These are phyloP conservation scores for Drosophila robusta DNA, from an alignment of 2,888 invertebrate genomes.

Conservation along the genomic window DNA sequence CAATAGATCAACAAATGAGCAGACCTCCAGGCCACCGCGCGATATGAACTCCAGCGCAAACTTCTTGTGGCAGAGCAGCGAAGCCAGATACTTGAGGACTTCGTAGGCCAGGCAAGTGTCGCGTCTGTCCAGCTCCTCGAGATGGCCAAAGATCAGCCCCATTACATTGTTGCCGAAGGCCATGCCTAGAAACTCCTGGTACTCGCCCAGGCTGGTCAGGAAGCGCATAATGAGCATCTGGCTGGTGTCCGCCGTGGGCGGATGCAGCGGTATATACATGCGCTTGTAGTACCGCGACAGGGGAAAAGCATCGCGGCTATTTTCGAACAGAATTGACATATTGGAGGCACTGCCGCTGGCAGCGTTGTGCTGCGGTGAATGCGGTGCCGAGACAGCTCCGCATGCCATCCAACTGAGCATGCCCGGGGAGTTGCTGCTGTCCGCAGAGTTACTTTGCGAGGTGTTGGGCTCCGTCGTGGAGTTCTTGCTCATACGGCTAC, in stretches of 20 bases:
- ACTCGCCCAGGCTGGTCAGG: slow-evolving; percentile 98
- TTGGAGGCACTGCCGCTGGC: slow-evolving; percentile 76
- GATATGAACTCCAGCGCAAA: slow-evolving; percentile 98
- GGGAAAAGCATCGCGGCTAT: slow-evolving; percentile 82
- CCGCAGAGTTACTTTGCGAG: slow-evolving; percentile 57
- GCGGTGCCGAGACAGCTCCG: slow-evolving; percentile 78
- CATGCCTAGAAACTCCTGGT: slow-evolving; percentile 97
- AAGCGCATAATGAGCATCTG: slow-evolving; percentile 97
- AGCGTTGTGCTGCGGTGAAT: slow-evolving; percentile 81
- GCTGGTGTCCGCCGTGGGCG: slow-evolving; percentile 94
- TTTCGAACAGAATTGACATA: slow-evolving; percentile 83
- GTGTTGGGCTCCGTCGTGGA: slow-evolving; percentile 36
- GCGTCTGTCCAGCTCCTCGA: slow-evolving; percentile 93
- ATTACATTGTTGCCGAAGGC: slow-evolving; percentile 97
- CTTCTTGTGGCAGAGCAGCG: slow-evolving; percentile 98
- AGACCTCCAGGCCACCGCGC: slow-evolving; percentile 92
- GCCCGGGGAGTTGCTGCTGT: slow-evolving; percentile 78
- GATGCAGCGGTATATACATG: slow-evolving; percentile 92
- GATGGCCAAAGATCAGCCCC: slow-evolving; percentile 94
- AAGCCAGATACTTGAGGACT: slow-evolving; percentile 96
- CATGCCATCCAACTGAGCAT: slow-evolving; percentile 80
- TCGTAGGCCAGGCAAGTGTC: slow-evolving; percentile 98
- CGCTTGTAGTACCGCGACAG: slow-evolving; percentile 77
- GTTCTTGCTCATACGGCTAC: slow-evolving; percentile 69
- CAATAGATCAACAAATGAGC: neutral